A percentile compares a stretch with the other conserved stretches of the same genome.
Evolutionary conservation across 2,113 vertebrate genomes (phyloP).

Genomic region (Oryctolagus cuniculus): mOryCun1.1 NC_091443.1:84160001-84160500

Average conservation of each 20-base stretch:
- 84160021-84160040: conserved; percentile 60
- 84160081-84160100: conserved; percentile 49
- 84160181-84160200: conserved; percentile 62
- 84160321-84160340: neutral
- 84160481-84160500: neutral
- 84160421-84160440: neutral
- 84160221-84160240: neutral
- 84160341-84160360: neutral
- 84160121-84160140: conserved; percentile 66
- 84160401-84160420: neutral
- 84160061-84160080: conserved; percentile 57
- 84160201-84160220: conserved; percentile 41
- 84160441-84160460: neutral
- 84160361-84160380: neutral
- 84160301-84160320: neutral
- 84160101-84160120: conserved; percentile 69
- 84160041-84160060: conserved; percentile 49
- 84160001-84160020: conserved; percentile 74
- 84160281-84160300: neutral
- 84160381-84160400: neutral
- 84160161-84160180: conserved; percentile 29
- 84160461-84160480: neutral
- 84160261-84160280: neutral
- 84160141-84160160: conserved; percentile 24
- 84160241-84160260: neutral